Percentiles rank a stretch among this genome's conserved stretches.
These are phyloP conservation scores for Knipowitschia caucasica DNA, from an alignment of 2,797 vertebrate species.

Conservation along the genomic window DNA sequence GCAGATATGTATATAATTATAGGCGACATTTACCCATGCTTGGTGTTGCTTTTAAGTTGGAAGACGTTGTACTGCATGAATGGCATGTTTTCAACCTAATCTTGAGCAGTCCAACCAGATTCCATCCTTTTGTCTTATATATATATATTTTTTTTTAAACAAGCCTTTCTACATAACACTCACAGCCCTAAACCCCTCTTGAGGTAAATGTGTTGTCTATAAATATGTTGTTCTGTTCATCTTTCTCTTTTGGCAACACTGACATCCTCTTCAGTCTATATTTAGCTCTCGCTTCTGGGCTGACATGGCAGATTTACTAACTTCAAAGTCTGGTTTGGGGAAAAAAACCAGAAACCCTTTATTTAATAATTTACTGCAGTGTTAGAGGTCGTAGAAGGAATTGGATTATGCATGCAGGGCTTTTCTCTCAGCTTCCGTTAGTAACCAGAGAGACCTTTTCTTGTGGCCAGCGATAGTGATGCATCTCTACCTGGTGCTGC, in stretches of 20 bases:
- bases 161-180: constrained; percentile 11
- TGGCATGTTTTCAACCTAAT: not conserved
- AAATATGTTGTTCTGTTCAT: not conserved
- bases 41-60: not conserved
- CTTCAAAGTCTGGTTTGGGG: constrained; percentile 4
- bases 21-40: too few species aligned
- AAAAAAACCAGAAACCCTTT: constrained; percentile 26
- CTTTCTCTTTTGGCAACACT: not conserved
- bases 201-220: not conserved
- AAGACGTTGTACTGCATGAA: not conserved
- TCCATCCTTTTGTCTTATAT: constrained; percentile 1
- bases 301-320: constrained; percentile 15
- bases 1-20: not conserved
- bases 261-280: constrained; percentile 45
- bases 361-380: constrained; percentile 36
- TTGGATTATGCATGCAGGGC: not conserved
- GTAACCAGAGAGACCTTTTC: constrained; percentile 17
- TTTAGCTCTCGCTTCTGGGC: constrained; percentile 34
- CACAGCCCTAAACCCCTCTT: constrained; percentile 1
- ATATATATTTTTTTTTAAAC: too few species aligned
- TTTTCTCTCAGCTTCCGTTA: constrained; percentile 11
- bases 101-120: constrained; percentile 20
- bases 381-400: constrained; percentile 24
- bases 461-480: too few species aligned
- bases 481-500: constrained; percentile 15